phyloP scores from a whole-genome alignment of 2,113 vertebrate genomes.

The Notarius quadriscutis region DNA sequence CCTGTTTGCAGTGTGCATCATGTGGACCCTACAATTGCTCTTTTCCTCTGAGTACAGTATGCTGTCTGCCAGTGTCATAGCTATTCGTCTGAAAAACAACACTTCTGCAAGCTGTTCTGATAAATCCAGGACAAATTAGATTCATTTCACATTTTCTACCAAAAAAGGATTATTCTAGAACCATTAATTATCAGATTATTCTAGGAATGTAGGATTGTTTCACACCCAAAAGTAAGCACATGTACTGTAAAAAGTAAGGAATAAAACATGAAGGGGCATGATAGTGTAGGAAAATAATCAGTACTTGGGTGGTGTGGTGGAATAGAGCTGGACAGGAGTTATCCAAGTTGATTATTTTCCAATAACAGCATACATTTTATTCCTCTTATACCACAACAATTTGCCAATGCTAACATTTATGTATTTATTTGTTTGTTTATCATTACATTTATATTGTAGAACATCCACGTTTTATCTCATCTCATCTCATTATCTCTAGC shows the following conservation, averaged over 20 bases:
- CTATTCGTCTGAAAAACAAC: slow-evolving; percentile 8
- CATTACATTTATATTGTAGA: too few relatives aligned
- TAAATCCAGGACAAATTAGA: neutral
- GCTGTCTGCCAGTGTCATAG: slow-evolving; percentile 11
- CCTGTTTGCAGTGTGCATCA: slow-evolving; percentile 26
- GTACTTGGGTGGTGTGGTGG: neutral
- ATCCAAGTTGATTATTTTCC: neutral
- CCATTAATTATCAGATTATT: neutral
- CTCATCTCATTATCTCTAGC: too few relatives aligned
- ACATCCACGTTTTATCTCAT: too few relatives aligned
- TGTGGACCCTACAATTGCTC: slow-evolving; percentile 18
- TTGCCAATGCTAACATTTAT: neutral
- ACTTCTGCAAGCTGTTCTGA: neutral
- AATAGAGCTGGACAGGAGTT: neutral
- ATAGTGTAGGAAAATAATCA: neutral
- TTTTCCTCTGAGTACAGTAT: slow-evolving; percentile 4
- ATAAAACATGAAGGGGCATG: neutral
- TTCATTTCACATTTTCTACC: neutral
- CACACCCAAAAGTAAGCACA: neutral
- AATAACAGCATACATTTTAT: neutral
- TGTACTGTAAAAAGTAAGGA: neutral
- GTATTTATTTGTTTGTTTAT: too few relatives aligned
- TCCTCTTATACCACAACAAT: neutral
- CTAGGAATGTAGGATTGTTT: neutral
- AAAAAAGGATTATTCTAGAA: neutral